These are phyloP conservation scores for Urocolius indicus DNA, from an alignment of 2,113 vertebrate species.

Conservation along the genomic window DNA sequence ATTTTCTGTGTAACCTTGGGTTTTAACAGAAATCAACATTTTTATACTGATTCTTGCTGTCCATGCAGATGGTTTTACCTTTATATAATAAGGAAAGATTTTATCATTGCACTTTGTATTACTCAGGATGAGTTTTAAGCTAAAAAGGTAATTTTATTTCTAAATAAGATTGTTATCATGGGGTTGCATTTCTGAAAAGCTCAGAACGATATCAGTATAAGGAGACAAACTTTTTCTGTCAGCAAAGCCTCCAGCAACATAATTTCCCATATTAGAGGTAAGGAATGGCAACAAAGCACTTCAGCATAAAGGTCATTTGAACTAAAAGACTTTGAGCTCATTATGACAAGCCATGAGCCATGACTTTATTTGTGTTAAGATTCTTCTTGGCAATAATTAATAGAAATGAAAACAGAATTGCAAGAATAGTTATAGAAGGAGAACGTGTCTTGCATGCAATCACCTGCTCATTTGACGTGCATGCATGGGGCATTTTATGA, in stretches of 20 bases:
- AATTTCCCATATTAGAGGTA: background rate
- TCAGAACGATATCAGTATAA: background rate
- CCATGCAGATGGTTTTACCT: background rate
- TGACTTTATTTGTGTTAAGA: background rate
- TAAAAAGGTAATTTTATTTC: background rate
- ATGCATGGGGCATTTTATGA: background rate
- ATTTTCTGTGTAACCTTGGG: background rate
- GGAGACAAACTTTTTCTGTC: background rate
- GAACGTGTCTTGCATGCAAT: background rate
- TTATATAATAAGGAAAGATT: background rate
- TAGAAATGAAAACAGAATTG: conserved; percentile 1
- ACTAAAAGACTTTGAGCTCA: background rate
- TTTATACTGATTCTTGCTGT: background rate
- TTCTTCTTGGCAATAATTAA: background rate
- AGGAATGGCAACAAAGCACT: background rate
- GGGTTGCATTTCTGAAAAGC: background rate
- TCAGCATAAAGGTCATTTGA: background rate
- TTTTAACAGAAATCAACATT: background rate
- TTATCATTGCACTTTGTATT: background rate
- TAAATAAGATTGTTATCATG: background rate
- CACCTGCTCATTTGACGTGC: background rate
- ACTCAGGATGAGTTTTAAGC: background rate
- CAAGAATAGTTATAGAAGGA: background rate
- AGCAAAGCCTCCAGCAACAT: background rate
- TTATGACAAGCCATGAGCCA: background rate